Conservation (phyloP, 2,797 vertebrate species). For the Acanthis flammea region DNA sequence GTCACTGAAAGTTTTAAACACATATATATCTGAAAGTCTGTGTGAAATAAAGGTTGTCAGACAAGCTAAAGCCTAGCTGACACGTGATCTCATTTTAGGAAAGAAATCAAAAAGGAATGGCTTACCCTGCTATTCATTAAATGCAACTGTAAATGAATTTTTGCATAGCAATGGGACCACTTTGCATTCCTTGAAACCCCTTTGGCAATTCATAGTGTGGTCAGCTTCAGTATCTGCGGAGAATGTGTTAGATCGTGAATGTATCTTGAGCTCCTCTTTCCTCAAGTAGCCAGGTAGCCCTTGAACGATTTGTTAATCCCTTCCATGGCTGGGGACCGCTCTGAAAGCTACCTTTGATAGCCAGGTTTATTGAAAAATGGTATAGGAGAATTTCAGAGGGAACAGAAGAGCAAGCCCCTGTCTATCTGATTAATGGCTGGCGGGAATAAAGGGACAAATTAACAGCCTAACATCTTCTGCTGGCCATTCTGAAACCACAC, state of each 20-base stretch:
- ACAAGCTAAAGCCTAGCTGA: neutral
- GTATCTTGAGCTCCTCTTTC: neutral
- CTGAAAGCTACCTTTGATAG: neutral
- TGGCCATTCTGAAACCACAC: neutral
- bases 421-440: neutral
- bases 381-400: neutral
- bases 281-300: neutral
- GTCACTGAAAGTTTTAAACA: neutral
- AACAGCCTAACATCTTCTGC: neutral
- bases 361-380: neutral
- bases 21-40: neutral
- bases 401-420: neutral
- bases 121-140: neutral
- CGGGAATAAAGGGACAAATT: neutral
- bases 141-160: neutral
- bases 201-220: neutral
- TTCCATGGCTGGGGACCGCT: neutral
- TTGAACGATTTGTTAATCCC: neutral
- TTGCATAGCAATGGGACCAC: neutral
- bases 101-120: neutral
- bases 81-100: neutral
- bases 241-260: neutral
- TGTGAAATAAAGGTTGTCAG: neutral
- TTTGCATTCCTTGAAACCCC: constrained; percentile 2
- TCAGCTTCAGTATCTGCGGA: neutral